Percentiles rank a stretch among this genome's conserved stretches.
These are phyloP conservation scores for Chrysomela aeneicollis DNA, from an alignment of 2,888 invertebrate species.

Conservation along the genomic window DNA sequence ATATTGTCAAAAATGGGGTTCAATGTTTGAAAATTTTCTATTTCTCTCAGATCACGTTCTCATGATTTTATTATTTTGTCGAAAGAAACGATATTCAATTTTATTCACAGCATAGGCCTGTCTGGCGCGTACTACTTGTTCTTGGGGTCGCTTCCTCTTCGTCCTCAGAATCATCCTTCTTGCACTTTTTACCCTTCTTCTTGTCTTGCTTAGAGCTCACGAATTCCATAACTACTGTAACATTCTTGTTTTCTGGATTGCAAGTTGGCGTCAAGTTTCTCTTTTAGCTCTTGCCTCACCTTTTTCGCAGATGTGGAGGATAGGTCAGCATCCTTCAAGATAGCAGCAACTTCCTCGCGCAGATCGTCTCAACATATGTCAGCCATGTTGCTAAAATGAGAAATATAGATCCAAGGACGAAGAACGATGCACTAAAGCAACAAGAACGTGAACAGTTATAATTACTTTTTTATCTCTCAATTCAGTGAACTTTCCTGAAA, in stretches of 20 bases:
- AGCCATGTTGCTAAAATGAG: conserved; percentile 73
- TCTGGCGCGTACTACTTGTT: too few species aligned
- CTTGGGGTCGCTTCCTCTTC: conserved; percentile 59
- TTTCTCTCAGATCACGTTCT: too few species aligned
- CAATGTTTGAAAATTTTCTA: too few species aligned
- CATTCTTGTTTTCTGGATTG: conserved; percentile 83
- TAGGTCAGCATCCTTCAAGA: conserved; percentile 88
- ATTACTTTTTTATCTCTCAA: too few species aligned
- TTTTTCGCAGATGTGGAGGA: conserved; percentile 87
- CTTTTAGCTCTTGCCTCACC: conserved; percentile 85
- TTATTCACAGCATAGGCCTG: too few species aligned
- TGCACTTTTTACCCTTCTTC: conserved; percentile 61
- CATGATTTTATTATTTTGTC: too few species aligned
- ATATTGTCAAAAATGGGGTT: too few species aligned
- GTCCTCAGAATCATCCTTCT: conserved; percentile 62
- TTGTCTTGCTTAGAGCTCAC: conserved; percentile 62
- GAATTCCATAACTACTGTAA: conserved; percentile 85
- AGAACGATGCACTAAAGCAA: conserved; percentile 41
- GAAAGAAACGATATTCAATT: too few species aligned
- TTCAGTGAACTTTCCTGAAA: too few species aligned
- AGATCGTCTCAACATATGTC: conserved; percentile 79
- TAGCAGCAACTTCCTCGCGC: conserved; percentile 81
- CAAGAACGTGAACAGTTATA: conserved; percentile 34
- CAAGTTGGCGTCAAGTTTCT: conserved; percentile 79
- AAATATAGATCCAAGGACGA: conserved; percentile 43